Conservation (phyloP, 2,888 invertebrate genomes). For the Hydrotaea diabolus region DNA sequence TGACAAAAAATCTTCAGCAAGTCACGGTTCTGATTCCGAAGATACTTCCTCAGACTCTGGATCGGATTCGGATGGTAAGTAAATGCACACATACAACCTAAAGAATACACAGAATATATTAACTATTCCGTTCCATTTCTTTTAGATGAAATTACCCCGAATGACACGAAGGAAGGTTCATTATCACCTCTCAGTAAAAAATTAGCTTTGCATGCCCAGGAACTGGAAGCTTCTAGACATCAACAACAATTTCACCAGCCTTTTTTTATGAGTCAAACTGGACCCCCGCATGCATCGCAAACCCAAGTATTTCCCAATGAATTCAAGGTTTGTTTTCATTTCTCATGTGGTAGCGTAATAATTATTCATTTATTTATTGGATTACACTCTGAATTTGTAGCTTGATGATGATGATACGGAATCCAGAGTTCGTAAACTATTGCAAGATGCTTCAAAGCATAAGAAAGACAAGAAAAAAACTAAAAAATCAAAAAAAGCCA, state of each 20-base stretch:
- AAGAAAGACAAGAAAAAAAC: conserved; percentile 83
- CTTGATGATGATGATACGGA: conserved; percentile 91
- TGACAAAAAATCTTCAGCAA: conserved; percentile 58
- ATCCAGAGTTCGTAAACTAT: conserved; percentile 91
- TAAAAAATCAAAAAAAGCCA: conserved; percentile 83
- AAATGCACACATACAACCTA: neutral
- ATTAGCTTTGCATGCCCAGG: conserved; percentile 86
- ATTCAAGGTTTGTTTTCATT: conserved; percentile 62
- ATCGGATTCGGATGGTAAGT: conserved; percentile 51
- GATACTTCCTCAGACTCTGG: conserved; percentile 50
- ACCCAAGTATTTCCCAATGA: conserved; percentile 62
- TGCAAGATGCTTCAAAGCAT: conserved; percentile 91
- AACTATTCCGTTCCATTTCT: neutral
- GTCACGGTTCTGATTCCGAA: conserved; percentile 33
- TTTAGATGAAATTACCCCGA: neutral
- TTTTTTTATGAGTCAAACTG: conserved; percentile 78
- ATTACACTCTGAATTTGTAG: conserved; percentile 66
- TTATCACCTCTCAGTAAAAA: conserved; percentile 91
- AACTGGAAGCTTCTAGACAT: conserved; percentile 47
- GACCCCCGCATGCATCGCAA: neutral
- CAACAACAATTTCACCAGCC: conserved; percentile 86
- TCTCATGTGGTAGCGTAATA: neutral
- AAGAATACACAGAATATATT: neutral
- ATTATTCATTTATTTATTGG: neutral
- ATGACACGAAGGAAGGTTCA: conserved; percentile 84